Base-by-base conservation (phyloP, 2,113 vertebrate species). In the Struthio camelus region DNA sequence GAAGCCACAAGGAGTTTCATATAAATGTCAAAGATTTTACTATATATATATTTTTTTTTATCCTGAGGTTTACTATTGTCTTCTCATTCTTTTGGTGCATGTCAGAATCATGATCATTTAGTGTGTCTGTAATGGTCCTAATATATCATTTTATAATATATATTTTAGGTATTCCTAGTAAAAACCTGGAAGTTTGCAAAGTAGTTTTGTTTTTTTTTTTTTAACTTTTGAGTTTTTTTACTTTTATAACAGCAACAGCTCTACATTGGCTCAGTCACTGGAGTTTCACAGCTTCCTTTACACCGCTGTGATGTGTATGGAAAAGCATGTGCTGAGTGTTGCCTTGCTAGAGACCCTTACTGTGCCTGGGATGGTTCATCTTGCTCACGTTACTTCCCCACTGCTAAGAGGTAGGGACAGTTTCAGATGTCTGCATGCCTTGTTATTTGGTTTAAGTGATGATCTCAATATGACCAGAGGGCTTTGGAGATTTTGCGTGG, bases 371-470 rank as follows among this genome's bases (percentile, higher is more conserved):
- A 99, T 34, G 99, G 99, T 69, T 98, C 98, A 0, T 98, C 99
- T 19, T 99, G 99, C 94, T 99, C 99, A n/a, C 98, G 99, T 97
- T 99, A 99, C 96, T 99, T 99, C 91, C 99, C 99, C 81, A 99
- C 99, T 93, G 98, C 99, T 51, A 99, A 99, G 96, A 99, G 99
- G 99, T 99, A 98, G 87, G 97, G 76, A 36, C 42, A 61, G 22
- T 53, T 46, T 50, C 83, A 56, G 50, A 69, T 85, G 48, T 66
- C 87, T 96, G 69, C 59, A 56, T 72, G 78, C 44, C 44, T 85
- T 93, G 42, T 75, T 94, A 3, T 90, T 95, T 91, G 67, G 92
- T 93, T 95, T 92, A 94, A 87, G 73, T 93, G 91, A 87, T 92
- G 71, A 53, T 42, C 91, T 91, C 87, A 92, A 66, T 89, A 79